Base-by-base conservation (phyloP, 2,113 vertebrate genomes). In the Henicopernis longicauda region DNA sequence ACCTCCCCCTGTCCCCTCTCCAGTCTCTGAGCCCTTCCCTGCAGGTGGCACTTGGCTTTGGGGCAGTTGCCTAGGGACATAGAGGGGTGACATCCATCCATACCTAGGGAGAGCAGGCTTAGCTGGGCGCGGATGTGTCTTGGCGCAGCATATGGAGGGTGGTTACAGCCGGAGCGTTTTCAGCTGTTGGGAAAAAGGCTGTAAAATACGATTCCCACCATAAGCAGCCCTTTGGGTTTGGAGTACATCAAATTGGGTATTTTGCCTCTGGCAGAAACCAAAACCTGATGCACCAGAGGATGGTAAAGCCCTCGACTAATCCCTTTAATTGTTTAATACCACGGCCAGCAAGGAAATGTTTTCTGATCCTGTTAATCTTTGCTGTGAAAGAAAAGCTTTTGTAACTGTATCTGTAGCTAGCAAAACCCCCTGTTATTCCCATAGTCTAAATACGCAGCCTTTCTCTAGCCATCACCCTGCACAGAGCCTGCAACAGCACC, bases 151-250 rank as follows among this genome's bases (percentile, higher is more conserved):
- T 3, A 0, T 29, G 84, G 44, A 82, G 44, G 32, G 16, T 63
- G 31, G 16, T 73, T 71, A 22, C 61, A 84, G 61, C 42, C 45
- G 9, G 78, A 95, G 57, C 7, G 6, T 59, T 89, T 89, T 91
- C 89, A 93, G 91, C 93, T 95, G 89, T 63, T 95, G 94, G 89
- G 83, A 26, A 88, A 96, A 91, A 95, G 31, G 73, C 78, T 88
- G 62, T 96, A 92, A 97, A 96, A 95, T 12, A 2, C 3, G 9
- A 59, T 92, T 91, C 82, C 91, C 94, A 95, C 92, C 76, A 5
- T 57, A 4, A 65, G 26, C 17, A 71, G 44, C 65, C 63, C 84
- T 47, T 38, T 10, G 74, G 70, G 66, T 14, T 50, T 1, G 0
- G 14, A 83, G 42, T 84, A 70, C 73, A 89, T 90, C 89, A 55